Evolutionary conservation across 2,888 invertebrate species (phyloP).

Genomic region (Cephus runcator): DNA sequence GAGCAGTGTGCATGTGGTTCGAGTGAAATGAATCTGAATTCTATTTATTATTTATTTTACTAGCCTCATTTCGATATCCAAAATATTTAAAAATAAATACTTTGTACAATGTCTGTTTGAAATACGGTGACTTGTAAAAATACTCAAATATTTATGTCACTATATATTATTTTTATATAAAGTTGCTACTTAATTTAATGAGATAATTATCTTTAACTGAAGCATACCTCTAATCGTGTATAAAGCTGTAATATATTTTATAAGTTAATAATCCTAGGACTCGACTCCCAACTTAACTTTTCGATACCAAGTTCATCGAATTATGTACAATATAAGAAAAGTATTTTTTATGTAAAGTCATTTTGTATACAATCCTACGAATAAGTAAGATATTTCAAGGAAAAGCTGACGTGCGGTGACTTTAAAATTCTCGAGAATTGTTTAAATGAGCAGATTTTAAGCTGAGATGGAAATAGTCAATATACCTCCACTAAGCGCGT

Average conservation of each 20-base stretch:
- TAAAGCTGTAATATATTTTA: constrained; percentile 59
- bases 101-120: constrained; percentile 55
- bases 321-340: constrained; percentile 52
- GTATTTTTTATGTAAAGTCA: constrained; percentile 54
- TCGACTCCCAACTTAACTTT: constrained; percentile 26
- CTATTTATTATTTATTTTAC: constrained; percentile 65
- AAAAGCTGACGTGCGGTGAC: constrained; percentile 31
- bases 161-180: constrained; percentile 51
- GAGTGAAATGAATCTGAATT: constrained; percentile 30
- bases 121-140: constrained; percentile 58
- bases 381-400: constrained; percentile 49
- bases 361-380: constrained; percentile 52
- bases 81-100: constrained; percentile 52
- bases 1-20: constrained; percentile 43
- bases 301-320: constrained; percentile 26
- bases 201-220: constrained; percentile 48
- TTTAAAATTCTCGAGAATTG: constrained; percentile 31
- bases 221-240: constrained; percentile 53
- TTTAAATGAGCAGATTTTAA: constrained; percentile 50
- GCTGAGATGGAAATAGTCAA: constrained; percentile 58
- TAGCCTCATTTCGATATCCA: constrained; percentile 44
- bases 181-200: constrained; percentile 59
- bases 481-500: constrained; percentile 55
- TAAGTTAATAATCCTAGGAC: constrained; percentile 39
- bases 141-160: constrained; percentile 61